Base-by-base conservation (phyloP, 1,140 invertebrate genomes). In the Pomacea maculata region DNA sequence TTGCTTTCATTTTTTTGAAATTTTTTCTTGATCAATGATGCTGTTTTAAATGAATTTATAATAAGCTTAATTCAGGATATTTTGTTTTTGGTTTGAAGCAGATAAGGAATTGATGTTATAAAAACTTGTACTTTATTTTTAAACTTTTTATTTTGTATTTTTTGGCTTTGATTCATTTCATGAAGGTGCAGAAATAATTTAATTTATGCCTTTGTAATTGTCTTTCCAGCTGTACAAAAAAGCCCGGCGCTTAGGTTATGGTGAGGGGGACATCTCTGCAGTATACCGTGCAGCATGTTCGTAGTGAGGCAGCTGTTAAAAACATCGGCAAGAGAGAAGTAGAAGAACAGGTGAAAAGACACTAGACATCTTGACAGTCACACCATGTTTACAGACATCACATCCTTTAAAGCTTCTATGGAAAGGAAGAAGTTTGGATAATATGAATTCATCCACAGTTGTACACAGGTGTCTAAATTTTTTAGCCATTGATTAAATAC, bases 201-300 rank as follows among this genome's bases (percentile, higher is more conserved):
- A 21, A 17, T 8, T n/a, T 8, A 45, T 45, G 34, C 34, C 34
- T 4, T 45, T 45, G 2, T 45, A 45, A 45, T 45, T 45, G 34
- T 2, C 34, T 82, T 86, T 87, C 72, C 84, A 91, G 90, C 94
- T 97, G 78, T 99, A 96, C 92, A 98, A 98, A 92, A 96, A 98
- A 91, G 96, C 97, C 74, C 96, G 97, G 90, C 94, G 96, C 77
- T 94, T 98, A 79, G 97, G 97, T 21, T 98, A 97, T 89, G 95
- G 95, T 21, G 95, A 96, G 87, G 96, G 97, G 90, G 97, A 99
- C 92, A 95, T 95, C 21, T 95, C 96, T 82, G 96, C 97, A 77
- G 96, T 98, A 82, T 98, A 97, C 92, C 95, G 87, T 75, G 89
- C 89, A 29, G 63, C 74, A 67, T 21, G 17, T 5, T 73, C 61